Percentiles rank a stretch among this genome's conserved stretches.
phyloP scores from a whole-genome alignment of 2,888 invertebrate species.

The Chloroclystis v-ata region DNA sequence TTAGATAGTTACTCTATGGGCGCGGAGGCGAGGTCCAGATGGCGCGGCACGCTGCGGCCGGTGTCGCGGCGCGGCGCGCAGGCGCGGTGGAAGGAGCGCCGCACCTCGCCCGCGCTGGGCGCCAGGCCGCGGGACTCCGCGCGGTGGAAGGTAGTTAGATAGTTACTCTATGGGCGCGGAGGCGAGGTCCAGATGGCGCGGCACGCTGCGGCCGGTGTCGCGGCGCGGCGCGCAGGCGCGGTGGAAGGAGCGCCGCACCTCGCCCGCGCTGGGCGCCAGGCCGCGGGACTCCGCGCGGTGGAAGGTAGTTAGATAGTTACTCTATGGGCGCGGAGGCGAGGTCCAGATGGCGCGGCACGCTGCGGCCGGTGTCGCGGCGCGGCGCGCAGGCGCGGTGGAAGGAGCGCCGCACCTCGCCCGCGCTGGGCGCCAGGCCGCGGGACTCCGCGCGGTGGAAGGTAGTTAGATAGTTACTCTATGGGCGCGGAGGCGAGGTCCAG shows the following conservation, averaged over 20 bases:
- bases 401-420: conserved; percentile 54
- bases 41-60: conserved; percentile 72
- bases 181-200: conserved; percentile 75
- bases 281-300: no score
- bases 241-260: conserved; percentile 64
- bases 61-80: conserved; percentile 53
- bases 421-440: conserved; percentile 20
- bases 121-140: background rate
- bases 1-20: conserved; percentile 27
- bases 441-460: no score
- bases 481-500: conserved; percentile 61
- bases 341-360: conserved; percentile 77
- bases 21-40: conserved; percentile 66
- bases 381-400: conserved; percentile 63
- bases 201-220: conserved; percentile 65
- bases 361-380: conserved; percentile 58
- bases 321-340: conserved; percentile 43
- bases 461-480: conserved; percentile 25
- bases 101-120: conserved; percentile 43
- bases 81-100: conserved; percentile 67
- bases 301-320: no score
- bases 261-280: conserved; percentile 38
- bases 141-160: no score
- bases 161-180: conserved; percentile 33
- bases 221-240: conserved; percentile 51